These are phyloP conservation scores for Drosophila fungiperda DNA, from an alignment of 2,888 invertebrate genomes.

Conservation along the genomic window DNA sequence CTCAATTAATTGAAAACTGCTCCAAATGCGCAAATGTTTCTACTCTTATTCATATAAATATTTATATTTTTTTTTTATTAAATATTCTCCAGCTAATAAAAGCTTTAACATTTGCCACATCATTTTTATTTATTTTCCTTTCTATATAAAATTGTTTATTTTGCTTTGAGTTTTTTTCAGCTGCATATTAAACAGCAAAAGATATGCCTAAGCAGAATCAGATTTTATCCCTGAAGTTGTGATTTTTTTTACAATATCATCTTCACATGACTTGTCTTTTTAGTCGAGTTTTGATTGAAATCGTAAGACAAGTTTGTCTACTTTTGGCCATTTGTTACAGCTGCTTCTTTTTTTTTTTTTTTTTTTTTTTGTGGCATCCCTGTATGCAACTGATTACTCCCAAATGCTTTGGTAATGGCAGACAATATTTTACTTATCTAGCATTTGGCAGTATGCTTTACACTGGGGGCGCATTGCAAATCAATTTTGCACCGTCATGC, in stretches of 20 bases:
- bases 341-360: not conserved
- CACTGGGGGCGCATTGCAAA: slow-evolving; percentile 16
- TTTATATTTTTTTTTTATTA: not conserved
- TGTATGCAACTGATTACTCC: slow-evolving; percentile 23
- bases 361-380: slow-evolving; percentile 2
- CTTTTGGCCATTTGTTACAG: slow-evolving; percentile 21
- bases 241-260: not conserved
- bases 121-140: not conserved
- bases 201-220: not conserved
- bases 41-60: not conserved
- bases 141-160: not conserved
- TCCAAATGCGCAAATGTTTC: slow-evolving; percentile 15
- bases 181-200: not conserved
- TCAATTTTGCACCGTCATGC: slow-evolving; percentile 38
- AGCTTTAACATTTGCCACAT: not conserved
- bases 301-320: slow-evolving; percentile 9
- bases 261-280: slow-evolving; percentile 22
- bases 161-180: not conserved
- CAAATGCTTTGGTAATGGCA: slow-evolving; percentile 27
- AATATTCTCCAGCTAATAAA: not conserved
- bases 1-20: slow-evolving; percentile 46
- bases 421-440: slow-evolving; percentile 29
- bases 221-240: not conserved
- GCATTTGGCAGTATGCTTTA: slow-evolving; percentile 1
- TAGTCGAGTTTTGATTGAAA: slow-evolving; percentile 23